Base-by-base conservation (phyloP, 2,888 invertebrate species). In the Pristionchus exspectatus region DNA sequence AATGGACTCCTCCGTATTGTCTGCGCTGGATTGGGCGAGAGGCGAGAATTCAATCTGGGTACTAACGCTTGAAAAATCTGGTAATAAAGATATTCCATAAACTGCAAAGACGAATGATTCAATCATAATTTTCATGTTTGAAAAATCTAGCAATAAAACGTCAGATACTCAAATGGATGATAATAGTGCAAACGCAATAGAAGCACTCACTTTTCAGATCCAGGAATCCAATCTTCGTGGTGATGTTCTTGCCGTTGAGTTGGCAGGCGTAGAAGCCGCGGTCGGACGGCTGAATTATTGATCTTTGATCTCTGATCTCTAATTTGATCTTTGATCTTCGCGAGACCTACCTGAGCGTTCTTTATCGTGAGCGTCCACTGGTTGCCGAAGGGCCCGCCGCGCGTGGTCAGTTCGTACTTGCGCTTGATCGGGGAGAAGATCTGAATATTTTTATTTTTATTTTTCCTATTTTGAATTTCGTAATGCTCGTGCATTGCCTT, bases 311-410 rank as follows among this genome's bases (percentile, higher is more conserved):
- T 63, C 24, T n/a, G n/a, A n/a, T n/a, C n/a, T n/a, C n/a, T n/a
- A n/a, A n/a, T n/a, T n/a, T 63, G 59, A 63, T 63, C 63, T 63
- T 21, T 44, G 50, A 72, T 72, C 44, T 50, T 27, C 44, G 2
- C 38, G 38, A 38, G 81, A 50, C n/a, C 81, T 81, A 94, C 94
- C 94, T 97, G 97, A 91, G 98, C 97, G 93, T 97, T 97, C 94
- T 97, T 97, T 95, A 98, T 97, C 95, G 97, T 97, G 91, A 98
- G 96, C 96, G 97, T 97, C 98, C 98, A 98, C 94, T 97, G 97
- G 95, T 98, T 97, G 95, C 97, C 97, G 95, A 97, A 87, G 30
- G 92, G 91, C 1, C 93, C 97, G 59, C 92, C 90, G 2, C 92
- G 89, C n/a, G 93, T 91, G 89, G 91, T 91, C 90, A 95, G 88